Evolutionary conservation across 2,888 invertebrate genomes (phyloP).

Genomic region (Ectemnius continuus): DNA sequence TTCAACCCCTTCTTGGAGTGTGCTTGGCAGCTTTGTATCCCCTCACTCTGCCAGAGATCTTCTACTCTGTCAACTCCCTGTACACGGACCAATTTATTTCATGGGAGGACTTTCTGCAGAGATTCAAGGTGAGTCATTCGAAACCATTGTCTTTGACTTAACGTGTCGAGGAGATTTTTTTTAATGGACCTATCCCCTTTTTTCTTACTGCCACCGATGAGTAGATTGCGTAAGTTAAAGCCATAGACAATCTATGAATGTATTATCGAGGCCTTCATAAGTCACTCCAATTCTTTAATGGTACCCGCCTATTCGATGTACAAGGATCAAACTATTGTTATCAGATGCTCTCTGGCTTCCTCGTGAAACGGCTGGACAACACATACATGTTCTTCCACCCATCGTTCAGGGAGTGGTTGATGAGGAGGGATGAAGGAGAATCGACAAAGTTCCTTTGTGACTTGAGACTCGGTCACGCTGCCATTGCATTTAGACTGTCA

Average conservation of each 20-base stretch:
- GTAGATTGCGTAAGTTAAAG: slow-evolving; percentile 33
- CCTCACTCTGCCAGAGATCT: slow-evolving; percentile 92
- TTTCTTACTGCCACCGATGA: slow-evolving; percentile 7
- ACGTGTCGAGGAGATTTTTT: neutral
- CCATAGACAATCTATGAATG: neutral
- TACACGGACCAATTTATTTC: slow-evolving; percentile 88
- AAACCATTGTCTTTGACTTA: too few relatives aligned
- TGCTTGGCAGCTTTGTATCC: slow-evolving; percentile 95
- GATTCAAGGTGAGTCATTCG: slow-evolving; percentile 84
- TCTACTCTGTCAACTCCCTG: slow-evolving; percentile 94
- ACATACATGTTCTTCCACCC: slow-evolving; percentile 99
- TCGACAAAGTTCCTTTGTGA: slow-evolving; percentile 96
- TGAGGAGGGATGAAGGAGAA: slow-evolving; percentile 91
- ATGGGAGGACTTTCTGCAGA: slow-evolving; percentile 94
- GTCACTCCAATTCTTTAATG: slow-evolving; percentile 13
- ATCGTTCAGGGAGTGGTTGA: slow-evolving; percentile 98
- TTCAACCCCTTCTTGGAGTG: slow-evolving; percentile 92
- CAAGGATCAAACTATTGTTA: slow-evolving; percentile 2
- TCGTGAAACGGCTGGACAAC: slow-evolving; percentile 93
- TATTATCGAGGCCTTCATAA: neutral
- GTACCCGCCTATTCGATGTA: slow-evolving; percentile 27
- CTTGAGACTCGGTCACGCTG: slow-evolving; percentile 93
- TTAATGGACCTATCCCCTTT: slow-evolving; percentile 7
- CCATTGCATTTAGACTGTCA: slow-evolving; percentile 93
- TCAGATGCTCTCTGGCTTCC: slow-evolving; percentile 88